Evolutionary conservation across 2,113 vertebrate species (phyloP).

Genomic region (Saimiri boliviensis): DNA sequence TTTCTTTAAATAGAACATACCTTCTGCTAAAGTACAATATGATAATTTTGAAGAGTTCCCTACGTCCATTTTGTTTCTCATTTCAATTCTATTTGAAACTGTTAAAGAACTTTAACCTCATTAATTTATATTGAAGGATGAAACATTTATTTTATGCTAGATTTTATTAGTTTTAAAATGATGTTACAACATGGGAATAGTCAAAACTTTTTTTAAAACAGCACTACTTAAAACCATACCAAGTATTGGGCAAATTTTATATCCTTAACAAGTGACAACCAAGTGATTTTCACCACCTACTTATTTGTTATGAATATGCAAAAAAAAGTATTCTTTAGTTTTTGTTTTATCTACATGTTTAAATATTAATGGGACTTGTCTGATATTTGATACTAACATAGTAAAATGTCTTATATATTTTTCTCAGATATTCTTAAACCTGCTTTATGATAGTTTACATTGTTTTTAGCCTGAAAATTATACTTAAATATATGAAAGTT

Average conservation of each 20-base stretch:
- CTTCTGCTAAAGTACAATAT: not conserved
- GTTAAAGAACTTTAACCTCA: not conserved
- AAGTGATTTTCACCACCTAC: not conserved
- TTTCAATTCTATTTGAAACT: not conserved
- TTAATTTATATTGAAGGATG: not conserved
- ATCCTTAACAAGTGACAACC: not conserved
- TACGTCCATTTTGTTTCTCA: not conserved
- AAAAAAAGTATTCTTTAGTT: not conserved
- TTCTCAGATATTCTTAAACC: not conserved
- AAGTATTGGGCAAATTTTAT: not conserved
- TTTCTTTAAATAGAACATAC: not conserved
- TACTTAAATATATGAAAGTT: not conserved
- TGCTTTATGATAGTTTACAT: not conserved
- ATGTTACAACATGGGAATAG: not conserved
- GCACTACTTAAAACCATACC: not conserved
- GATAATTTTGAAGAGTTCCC: not conserved
- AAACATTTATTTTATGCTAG: not conserved
- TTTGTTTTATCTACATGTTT: not conserved
- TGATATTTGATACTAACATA: not conserved
- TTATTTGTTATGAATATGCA: not conserved
- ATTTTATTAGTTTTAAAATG: not conserved
- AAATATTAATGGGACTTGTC: not conserved
- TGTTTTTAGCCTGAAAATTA: not conserved
- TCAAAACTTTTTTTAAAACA: not conserved
- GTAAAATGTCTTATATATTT: not conserved